Evolutionary conservation across 2,113 vertebrate genomes (phyloP).

Genomic region (Megaleporinus macrocephalus): DNA sequence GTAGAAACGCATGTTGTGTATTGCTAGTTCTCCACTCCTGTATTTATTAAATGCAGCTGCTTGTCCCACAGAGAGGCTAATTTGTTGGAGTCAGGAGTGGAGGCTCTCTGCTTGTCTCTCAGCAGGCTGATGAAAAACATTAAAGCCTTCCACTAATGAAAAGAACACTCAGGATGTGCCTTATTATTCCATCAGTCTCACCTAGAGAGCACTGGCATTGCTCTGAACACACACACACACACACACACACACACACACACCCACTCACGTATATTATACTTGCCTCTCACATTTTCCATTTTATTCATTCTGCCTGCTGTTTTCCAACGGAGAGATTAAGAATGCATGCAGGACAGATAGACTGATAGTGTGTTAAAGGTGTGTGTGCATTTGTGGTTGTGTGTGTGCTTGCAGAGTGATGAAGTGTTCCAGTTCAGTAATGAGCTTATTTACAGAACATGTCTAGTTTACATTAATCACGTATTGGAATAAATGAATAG

Average conservation of each 20-base stretch:
- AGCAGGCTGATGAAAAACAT: conserved; percentile 97
- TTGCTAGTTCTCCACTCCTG: neutral
- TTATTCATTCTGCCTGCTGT: conserved; percentile 73
- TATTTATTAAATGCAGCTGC: conserved; percentile 87
- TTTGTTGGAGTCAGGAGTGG: conserved; percentile 83
- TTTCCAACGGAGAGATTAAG: conserved; percentile 78
- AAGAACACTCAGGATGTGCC: conserved; percentile 99
- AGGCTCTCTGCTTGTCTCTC: conserved; percentile 93
- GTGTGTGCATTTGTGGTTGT: conserved; percentile 16
- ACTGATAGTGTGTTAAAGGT: conserved; percentile 44
- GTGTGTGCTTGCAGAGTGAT: conserved; percentile 9
- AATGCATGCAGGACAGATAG: conserved; percentile 52
- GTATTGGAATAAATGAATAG: neutral
- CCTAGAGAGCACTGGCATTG: conserved; percentile 93
- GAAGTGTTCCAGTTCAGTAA: neutral
- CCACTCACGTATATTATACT: conserved; percentile 2
- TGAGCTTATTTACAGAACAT: conserved; percentile 13
- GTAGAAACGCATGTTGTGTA: neutral
- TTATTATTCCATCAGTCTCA: conserved; percentile 99
- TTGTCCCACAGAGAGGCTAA: conserved; percentile 83
- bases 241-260: conserved; percentile 13
- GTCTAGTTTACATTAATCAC: conserved; percentile 4
- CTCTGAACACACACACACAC: conserved; percentile 58
- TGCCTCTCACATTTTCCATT: conserved; percentile 60
- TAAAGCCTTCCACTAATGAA: conserved; percentile 94